A percentile compares a stretch with the other conserved stretches of the same genome.
These are phyloP conservation scores for Tursiops truncatus DNA, from an alignment of 2,113 vertebrate species.

Conservation along the genomic window DNA sequence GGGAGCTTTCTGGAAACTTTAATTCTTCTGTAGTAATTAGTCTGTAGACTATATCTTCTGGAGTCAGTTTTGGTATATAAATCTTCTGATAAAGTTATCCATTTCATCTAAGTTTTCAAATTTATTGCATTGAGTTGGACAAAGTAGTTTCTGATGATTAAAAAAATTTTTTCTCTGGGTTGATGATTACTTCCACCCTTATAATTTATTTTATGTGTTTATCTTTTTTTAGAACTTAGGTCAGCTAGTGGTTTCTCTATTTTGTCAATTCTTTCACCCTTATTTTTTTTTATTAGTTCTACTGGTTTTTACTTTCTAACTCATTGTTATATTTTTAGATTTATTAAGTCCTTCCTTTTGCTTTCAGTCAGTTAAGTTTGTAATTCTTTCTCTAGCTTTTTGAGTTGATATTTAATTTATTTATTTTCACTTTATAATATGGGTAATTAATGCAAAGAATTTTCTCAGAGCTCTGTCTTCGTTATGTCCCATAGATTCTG, in stretches of 20 bases:
- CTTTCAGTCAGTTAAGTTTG: neutral
- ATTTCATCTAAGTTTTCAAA: neutral
- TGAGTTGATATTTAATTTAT: neutral
- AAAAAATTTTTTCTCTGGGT: neutral
- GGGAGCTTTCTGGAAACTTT: neutral
- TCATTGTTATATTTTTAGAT: neutral
- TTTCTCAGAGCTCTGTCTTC: neutral
- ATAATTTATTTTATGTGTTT: slow-evolving; percentile 27
- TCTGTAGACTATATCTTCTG: neutral
- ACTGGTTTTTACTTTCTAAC: neutral
- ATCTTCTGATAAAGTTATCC: neutral
- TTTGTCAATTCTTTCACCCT: slow-evolving; percentile 10
- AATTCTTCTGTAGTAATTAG: neutral
- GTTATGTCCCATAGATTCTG: neutral
- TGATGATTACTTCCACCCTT: neutral
- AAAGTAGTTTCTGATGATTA: neutral
- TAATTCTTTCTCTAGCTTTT: neutral
- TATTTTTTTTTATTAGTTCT: neutral
- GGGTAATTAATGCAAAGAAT: neutral
- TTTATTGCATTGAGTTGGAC: neutral
- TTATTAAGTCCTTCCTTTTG: neutral
- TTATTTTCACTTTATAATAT: neutral
- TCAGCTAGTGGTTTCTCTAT: neutral
- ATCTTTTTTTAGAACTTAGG: neutral
- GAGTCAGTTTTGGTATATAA: neutral